phyloP scores from a whole-genome alignment of 1,140 invertebrate genomes.

The Hylaeus volcanicus region DNA sequence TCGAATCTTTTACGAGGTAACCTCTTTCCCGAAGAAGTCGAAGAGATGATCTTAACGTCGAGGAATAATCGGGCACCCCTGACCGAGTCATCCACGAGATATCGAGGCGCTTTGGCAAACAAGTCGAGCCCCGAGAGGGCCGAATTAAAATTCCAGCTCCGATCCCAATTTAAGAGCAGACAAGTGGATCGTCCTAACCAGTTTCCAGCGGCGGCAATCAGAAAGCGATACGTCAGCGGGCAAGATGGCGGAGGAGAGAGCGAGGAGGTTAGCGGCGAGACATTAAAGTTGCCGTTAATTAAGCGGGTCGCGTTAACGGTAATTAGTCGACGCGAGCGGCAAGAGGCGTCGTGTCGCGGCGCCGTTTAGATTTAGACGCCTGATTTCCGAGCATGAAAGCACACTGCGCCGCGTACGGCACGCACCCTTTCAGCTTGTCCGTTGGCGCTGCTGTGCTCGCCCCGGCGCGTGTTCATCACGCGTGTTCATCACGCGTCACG shows the following conservation, averaged over 20 bases:
- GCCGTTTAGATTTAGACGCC: conserved; percentile 74
- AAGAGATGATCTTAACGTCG: too few species aligned
- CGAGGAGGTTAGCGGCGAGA: conserved; percentile 23
- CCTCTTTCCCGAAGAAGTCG: too few species aligned
- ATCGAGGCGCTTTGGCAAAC: too few species aligned
- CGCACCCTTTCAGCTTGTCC: conserved; percentile 59
- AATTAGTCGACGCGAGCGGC: conserved; percentile 66
- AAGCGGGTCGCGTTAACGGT: conserved; percentile 73
- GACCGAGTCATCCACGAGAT: too few species aligned
- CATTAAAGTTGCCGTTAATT: conserved; percentile 71
- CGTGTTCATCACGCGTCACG: conserved; percentile 47
- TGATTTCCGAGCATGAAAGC: conserved; percentile 72
- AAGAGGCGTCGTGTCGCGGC: conserved; percentile 61
- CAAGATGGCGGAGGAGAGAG: neutral
- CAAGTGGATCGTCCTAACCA: neutral
- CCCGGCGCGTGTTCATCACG: conserved; percentile 13
- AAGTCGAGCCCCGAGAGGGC: neutral
- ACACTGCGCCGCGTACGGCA: conserved; percentile 28
- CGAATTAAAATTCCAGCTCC: neutral
- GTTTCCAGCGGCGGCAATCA: neutral
- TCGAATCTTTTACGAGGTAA: too few species aligned
- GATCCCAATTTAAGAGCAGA: neutral
- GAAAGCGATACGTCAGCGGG: conserved; percentile 16
- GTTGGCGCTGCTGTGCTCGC: neutral
- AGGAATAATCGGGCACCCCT: too few species aligned